These are phyloP conservation scores for Eristalis tenax DNA, from an alignment of 2,888 invertebrate genomes.

Conservation along the genomic window DNA sequence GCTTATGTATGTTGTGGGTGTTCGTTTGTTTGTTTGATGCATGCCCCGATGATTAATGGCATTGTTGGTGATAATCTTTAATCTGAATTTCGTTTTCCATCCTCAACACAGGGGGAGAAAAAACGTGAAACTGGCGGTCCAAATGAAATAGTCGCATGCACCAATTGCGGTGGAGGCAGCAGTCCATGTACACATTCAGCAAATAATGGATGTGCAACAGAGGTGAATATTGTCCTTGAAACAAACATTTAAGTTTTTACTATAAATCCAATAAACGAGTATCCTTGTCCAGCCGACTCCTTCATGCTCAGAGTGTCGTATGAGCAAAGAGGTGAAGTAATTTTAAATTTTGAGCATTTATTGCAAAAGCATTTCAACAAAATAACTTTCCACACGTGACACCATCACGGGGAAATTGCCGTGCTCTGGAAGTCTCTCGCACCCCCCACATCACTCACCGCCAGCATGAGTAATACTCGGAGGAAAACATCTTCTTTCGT, in stretches of 20 bases:
- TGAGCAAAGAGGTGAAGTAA: neutral
- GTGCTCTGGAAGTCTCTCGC: neutral
- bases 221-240: conserved; percentile 83
- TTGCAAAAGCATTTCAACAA: conserved; percentile 17
- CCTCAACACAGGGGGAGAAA: conserved; percentile 87
- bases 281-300: neutral
- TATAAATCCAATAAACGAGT: neutral
- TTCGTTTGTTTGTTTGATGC: conserved; percentile 5
- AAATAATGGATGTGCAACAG: conserved; percentile 93
- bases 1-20: neutral
- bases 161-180: conserved; percentile 88
- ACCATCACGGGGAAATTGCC: conserved; percentile 18
- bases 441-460: neutral
- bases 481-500: neutral
- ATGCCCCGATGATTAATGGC: neutral
- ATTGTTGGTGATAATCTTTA: neutral
- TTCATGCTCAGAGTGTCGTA: neutral
- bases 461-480: conserved; percentile 17
- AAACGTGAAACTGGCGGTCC: conserved; percentile 90
- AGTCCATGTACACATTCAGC: conserved; percentile 93
- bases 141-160: conserved; percentile 92
- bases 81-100: neutral
- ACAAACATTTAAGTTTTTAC: neutral
- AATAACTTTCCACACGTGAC: conserved; percentile 34
- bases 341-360: conserved; percentile 9